Evolutionary conservation across 2,888 invertebrate species (phyloP), one percentile per base, ranked within the genome.

Genomic region (Lepas anatifera): DNA sequence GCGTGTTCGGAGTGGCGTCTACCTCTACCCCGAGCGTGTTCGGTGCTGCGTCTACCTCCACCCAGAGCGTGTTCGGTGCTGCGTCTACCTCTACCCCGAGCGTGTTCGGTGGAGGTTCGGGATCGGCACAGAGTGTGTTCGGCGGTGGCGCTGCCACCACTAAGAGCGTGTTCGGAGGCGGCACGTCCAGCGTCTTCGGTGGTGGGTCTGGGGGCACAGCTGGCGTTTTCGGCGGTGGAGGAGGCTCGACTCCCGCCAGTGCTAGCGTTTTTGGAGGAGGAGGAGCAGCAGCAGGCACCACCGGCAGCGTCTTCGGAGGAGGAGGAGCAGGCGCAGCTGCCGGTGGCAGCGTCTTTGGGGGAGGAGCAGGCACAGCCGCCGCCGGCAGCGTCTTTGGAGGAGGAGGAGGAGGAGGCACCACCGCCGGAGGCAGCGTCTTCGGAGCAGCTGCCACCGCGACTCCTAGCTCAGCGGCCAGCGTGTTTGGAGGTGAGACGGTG

Each of bases 81-180:
- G 58, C 48, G 25, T 4, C 32, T 41, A 32, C 68, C 46, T 29
- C 41, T 16, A 41, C 35, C 29, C 39, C 69, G 11, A 25, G 68
- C 48, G 25, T 32, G 8, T 29, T 52, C 16, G 32, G 67, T 27
- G 50, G n/a, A n/a, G n/a, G n/a, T n/a, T n/a, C n/a, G n/a, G n/a
- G n/a, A n/a, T n/a, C n/a, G 25, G 67, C 50, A 50, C n/a, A 10
- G 50, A n/a, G 22, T 10, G 50, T 22, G 4, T 7, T 25, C 64
- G 70, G 69, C 41, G 48, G 69, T 27, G 50, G 71, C 29, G 16
- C 68, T 4, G 41, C 64, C 8, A 37, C 67, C 27, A 58, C 69
- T 29, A 29, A 66, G 10, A 37, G 68, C 25, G 13, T 68, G 7
- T 73, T 74, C 67, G 71, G 69, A 32, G 68, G 66, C n/a, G 66